Evolutionary conservation across 2,113 vertebrate genomes (phyloP), one percentile per base, ranked within the genome.

Genomic region (Noctilio leporinus): DNA sequence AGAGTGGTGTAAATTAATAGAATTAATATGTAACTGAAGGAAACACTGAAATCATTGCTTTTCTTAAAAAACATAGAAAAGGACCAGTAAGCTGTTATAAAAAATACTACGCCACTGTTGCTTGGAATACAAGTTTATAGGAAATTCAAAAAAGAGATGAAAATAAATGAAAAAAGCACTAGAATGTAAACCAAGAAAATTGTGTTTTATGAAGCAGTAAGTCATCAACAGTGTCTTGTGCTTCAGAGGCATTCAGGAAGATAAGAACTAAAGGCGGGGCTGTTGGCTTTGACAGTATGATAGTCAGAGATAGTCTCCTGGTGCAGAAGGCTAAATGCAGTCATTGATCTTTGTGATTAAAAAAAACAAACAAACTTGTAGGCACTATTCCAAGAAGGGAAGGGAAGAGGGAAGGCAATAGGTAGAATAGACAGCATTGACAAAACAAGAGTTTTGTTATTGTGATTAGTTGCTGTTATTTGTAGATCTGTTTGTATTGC

Each of bases 41-140:
- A 77, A 94, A 91, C 28, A 82, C 7, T 72, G 47, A 91, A 82
- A 91, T 91, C 24, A 35, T 81, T 47, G 72, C 8, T 91, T 91
- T 59, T 77, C 26, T 62, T 70, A 88, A 69, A 87, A 83, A 97
- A 45, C 22, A 91, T 38, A 83, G 85, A 62, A 62, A 89, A 85
- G 55, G 53, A 64, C n/a, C 26, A 75, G 2, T 5, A 15, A 84
- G 26, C 4, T 89, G 8, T 92, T 38, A n/a, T 81, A 94, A 20
- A 83, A 82, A 89, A 89, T 78, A 45, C 16, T 43, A 87, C 40
- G 16, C 17, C 64, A 77, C 30, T 33, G 11, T 85, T 91, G 65
- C 26, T 87, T 84, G 43, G 43, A 51, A 96, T 84, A 90, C 3
- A 80, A 35, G 85, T 86, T 86, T 45, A 89, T 30, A 10, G 51